phyloP scores from a whole-genome alignment of 2,797 vertebrate genomes.

The Mallotus villosus region DNA sequence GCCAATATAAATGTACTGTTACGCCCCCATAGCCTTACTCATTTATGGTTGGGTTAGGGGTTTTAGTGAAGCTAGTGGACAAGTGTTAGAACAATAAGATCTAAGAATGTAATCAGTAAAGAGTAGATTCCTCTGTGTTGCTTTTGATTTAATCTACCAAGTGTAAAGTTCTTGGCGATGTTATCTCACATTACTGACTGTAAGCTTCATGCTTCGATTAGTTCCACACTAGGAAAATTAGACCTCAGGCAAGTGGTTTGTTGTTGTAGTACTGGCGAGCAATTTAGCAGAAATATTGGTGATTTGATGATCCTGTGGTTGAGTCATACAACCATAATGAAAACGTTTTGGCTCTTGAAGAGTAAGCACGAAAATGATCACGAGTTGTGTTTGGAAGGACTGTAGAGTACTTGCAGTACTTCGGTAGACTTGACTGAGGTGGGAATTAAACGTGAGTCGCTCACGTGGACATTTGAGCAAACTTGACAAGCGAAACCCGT shows the following conservation, averaged over 20 bases:
- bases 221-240: constrained; percentile 46
- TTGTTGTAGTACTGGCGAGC: no score
- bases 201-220: constrained; percentile 40
- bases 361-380: no score
- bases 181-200: constrained; percentile 36
- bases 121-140: neutral
- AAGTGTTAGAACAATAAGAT: no score
- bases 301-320: no score
- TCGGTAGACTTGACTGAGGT: neutral
- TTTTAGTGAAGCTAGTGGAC: neutral
- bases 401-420: neutral
- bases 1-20: neutral
- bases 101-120: no score
- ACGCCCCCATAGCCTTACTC: neutral
- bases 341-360: no score
- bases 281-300: no score
- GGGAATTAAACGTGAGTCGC: neutral
- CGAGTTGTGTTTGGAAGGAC: no score
- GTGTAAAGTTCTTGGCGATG: constrained; percentile 14
- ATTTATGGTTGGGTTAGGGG: neutral
- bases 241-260: constrained; percentile 19
- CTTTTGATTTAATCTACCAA: constrained; percentile 34
- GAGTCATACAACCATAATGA: no score
- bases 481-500: neutral
- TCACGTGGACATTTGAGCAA: neutral